Evolutionary conservation across 2,888 invertebrate genomes (phyloP), one percentile per base, ranked within the genome.

Genomic region (Rhodophaea formosa): DNA sequence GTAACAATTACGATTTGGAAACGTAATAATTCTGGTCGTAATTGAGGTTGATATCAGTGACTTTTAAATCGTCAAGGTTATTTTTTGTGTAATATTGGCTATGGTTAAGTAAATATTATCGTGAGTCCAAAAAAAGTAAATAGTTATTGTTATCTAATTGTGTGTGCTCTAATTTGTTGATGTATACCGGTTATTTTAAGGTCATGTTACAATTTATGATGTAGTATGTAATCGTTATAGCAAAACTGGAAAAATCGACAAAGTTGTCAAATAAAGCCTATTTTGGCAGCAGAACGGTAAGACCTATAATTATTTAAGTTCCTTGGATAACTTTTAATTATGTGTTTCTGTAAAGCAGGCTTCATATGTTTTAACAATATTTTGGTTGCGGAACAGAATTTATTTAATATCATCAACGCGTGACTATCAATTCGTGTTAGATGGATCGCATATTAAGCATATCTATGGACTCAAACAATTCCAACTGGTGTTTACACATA

Each of bases 1-100:
- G 16, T 51, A 32, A 51, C 16, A 35, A 35, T 35, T 23, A 12
- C 17, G 8, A 35, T 35, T 51, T 51, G 32, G 51, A 32, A 35
- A 51, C 51, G 35, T 51, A 14, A 12, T 35, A 35, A 51, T 15
- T 39, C 16, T 16, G 15, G 7, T 14, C 14, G 14, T 51, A 17
- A 51, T 51, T 17, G 12, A 51, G 35, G 51, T 35, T 39, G 51
- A 6, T 51, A 35, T 51, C 35, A 35, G 35, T 51, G 15, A 12
- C 17, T 35, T 39, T 35, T 51, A 51, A 35, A 15, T 51, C 10
- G 17, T 7, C 16, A 51, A 51, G 51, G 35, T 51, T 51, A 16
- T 35, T n/a, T 47, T 30, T 32, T 12, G 32, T n/a, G n/a, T 5
- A 1, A 7, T 10, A 12, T 7, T 12, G 35, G 10, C 35, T 39